Evolutionary conservation across 2,797 vertebrate species (phyloP).

Genomic region (Clarias platycephalus): DNA sequence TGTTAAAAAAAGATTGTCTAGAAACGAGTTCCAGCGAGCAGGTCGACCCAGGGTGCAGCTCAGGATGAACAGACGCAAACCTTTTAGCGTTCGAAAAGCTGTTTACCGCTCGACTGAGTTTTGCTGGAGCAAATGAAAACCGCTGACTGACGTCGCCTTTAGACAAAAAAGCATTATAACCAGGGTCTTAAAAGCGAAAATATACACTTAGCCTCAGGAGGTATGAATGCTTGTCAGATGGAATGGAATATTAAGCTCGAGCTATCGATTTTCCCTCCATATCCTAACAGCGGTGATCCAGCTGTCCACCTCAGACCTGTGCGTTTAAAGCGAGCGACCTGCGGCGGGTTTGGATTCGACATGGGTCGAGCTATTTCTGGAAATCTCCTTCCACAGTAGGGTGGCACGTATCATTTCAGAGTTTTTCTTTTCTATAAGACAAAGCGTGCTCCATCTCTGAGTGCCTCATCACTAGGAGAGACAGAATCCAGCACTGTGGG

Average conservation of each 20-base stretch:
- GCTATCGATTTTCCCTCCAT: conserved; percentile 41
- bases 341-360: neutral
- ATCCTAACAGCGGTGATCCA: conserved; percentile 26
- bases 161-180: conserved; percentile 7
- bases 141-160: neutral
- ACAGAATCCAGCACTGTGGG: neutral
- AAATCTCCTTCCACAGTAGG: neutral
- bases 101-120: conserved; percentile 1
- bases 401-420: conserved; percentile 19
- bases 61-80: neutral
- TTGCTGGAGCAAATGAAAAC: conserved; percentile 23
- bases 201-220: conserved; percentile 23
- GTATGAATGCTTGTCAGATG: conserved; percentile 17
- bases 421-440: neutral
- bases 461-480: neutral
- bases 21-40: conserved; percentile 1
- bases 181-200: conserved; percentile 23
- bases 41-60: neutral
- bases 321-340: conserved; percentile 7
- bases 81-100: conserved; percentile 5
- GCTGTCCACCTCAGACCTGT: conserved; percentile 29
- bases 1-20: neutral
- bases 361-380: conserved; percentile 18
- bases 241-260: conserved; percentile 29
- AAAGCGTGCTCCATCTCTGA: neutral